Evolutionary conservation across 2,797 vertebrate genomes (phyloP).

Genomic region (Falco berigora): DNA sequence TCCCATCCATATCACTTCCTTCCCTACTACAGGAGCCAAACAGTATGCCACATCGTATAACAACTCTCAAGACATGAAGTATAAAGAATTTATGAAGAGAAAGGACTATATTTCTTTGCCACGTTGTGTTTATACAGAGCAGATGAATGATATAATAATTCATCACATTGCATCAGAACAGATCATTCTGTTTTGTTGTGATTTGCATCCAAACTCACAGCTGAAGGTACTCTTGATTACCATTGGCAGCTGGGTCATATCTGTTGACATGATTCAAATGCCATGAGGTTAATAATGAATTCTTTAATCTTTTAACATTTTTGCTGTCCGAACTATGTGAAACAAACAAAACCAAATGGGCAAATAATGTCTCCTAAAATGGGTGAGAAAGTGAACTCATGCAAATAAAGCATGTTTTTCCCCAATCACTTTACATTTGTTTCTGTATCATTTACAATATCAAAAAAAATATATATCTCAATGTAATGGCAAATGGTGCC

Average conservation of each 20-base stretch:
- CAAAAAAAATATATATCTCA: neutral
- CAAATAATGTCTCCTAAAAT: neutral
- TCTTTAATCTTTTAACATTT: conserved; percentile 53
- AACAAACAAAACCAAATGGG: neutral
- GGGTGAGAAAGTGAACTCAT: neutral
- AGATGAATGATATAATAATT: conserved; percentile 37
- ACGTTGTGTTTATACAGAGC: neutral
- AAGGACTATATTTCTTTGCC: neutral
- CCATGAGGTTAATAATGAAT: conserved; percentile 32
- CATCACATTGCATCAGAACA: conserved; percentile 35
- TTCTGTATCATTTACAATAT: neutral
- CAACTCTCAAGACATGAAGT: neutral
- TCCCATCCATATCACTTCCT: neutral
- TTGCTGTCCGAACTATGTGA: conserved; percentile 14
- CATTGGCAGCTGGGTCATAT: conserved; percentile 23
- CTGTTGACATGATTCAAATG: conserved; percentile 36
- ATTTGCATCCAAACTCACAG: conserved; percentile 42
- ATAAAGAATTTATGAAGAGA: neutral
- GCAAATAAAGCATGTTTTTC: neutral
- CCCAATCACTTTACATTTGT: neutral
- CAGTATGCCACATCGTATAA: neutral
- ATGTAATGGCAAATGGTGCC: neutral
- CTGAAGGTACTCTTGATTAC: conserved; percentile 40
- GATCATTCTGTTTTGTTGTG: neutral
- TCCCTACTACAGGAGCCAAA: neutral